Evolutionary conservation across 2,797 vertebrate species (phyloP), one percentile per base, ranked within the genome.

Genomic region (Molossus molossus): DNA sequence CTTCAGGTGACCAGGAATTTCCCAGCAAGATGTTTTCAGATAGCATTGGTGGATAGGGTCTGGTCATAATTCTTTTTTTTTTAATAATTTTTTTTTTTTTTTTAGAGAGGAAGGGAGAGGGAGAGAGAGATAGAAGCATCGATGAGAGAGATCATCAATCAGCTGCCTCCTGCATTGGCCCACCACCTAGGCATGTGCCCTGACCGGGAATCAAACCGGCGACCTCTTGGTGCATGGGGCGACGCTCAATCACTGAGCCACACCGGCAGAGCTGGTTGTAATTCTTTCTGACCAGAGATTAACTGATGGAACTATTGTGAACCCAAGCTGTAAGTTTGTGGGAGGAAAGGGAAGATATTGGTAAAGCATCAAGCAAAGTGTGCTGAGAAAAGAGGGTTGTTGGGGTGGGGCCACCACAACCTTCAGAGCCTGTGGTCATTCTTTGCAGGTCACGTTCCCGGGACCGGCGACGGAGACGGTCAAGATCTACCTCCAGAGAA

Each of bases 391-490:
- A 17, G 17, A 58, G 58, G 29, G 9, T 25, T 1, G 5, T 45
- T 14, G n/a, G 21, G 7, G 4, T 25, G 48, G 6, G 11, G 27
- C 25, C 86, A 4, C 9, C 45, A 10, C 0, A 7, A n/a, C 45
- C 50, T n/a, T 29, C 12, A 60, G 33, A 13, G 0, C 5, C 0
- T 58, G 5, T 5, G 62, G n/a, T 81, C 94, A 62, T 67, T 20
- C 21, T 1, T 12, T 65, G 18, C 97, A 99, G 99, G 95, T 99
- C 99, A 0, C 99, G 99, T 14, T 99, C 99, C 92, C 99, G 99
- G 69, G 99, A 99, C 23, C 98, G 99, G 89, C 98, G 99, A 95
- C 98, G 99, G 79, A 98, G 98, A 27, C 99, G 99, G 93, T 99
- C 99, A 0, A 97, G 99, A 10, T 99, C 99, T 0, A 81, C 97